phyloP scores from a whole-genome alignment of 1,140 invertebrate species.

The Araneus ventricosus region DNA sequence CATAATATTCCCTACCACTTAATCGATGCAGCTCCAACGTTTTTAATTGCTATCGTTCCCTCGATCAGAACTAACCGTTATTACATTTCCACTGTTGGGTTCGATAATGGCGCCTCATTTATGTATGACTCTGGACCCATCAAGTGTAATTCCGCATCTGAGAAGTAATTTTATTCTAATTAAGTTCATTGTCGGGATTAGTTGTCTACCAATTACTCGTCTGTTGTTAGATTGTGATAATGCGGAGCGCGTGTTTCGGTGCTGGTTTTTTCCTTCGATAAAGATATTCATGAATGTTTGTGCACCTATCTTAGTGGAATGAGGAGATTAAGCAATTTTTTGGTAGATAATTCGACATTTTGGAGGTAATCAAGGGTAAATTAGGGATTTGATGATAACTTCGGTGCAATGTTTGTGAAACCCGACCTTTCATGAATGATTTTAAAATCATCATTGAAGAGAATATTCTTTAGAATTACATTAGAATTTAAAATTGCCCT shows the following conservation, averaged over 20 bases:
- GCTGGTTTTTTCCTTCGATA: neutral
- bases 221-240: conserved; percentile 20
- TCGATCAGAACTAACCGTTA: neutral
- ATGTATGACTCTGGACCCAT: conserved; percentile 36
- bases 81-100: conserved; percentile 32
- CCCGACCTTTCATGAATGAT: too few relatives aligned
- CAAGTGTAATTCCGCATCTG: conserved; percentile 45
- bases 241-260: neutral
- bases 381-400: neutral
- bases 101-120: conserved; percentile 53
- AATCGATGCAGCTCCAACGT: conserved; percentile 43
- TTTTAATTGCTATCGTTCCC: conserved; percentile 56
- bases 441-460: too few relatives aligned
- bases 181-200: conserved; percentile 53
- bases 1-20: conserved; percentile 1
- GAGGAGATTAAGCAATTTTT: neutral
- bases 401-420: too few relatives aligned
- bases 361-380: neutral
- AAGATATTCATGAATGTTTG: neutral
- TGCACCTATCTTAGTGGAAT: neutral
- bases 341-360: neutral
- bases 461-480: too few relatives aligned
- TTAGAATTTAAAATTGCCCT: too few relatives aligned
- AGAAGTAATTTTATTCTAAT: conserved; percentile 70
- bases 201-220: conserved; percentile 48